Base-by-base conservation (phyloP, 1,140 invertebrate genomes). In the Mercenaria mercenaria region DNA sequence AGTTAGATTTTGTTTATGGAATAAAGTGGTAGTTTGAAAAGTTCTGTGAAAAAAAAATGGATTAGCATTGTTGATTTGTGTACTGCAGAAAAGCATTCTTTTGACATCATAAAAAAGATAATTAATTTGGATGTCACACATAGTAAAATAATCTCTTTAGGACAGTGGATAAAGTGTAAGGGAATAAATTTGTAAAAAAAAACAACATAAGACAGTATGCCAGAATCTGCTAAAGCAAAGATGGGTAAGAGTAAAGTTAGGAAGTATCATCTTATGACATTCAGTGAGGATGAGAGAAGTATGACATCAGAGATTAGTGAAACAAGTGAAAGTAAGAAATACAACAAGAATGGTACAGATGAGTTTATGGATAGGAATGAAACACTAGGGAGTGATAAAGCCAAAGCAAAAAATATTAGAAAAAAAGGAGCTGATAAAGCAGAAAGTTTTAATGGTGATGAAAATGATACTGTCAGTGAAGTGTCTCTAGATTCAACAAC, bases 211-310 rank as follows among this genome's bases (percentile, higher is more conserved):
- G 15, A 47, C 43, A 47, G 43, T 34, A 29, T 18, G 32, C 3
- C 15, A 37, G 29, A 15, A n/a, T n/a, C n/a, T n/a, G n/a, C n/a
- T n/a, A 77, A 52, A 50, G 50, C 29, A 2, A 79, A 56, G 15
- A 79, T 59, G 32, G 32, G 43, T 20, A 79, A 79, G 56, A 29
- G 50, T 4, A 52, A 79, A 32, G 76, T 79, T 0, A 79, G 76
- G 47, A 52, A 29, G 26, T 79, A 79, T 56, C 32, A 79, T 52
- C 29, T 79, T 18, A 59, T 79, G 76, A 79, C 76, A 52, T 79
- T 79, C 23, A 79, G 76, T 52, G 76, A 79, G 56, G 76, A 79
- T 56, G 76, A 79, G 29, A 13, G 6, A 29, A 79, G 76, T 56
- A 79, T 79, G 15, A 15, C 29, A 18, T 79, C 76, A 37, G 47